These are phyloP conservation scores for Gymnogyps californianus DNA, from an alignment of 2,113 vertebrate species.

Conservation along the genomic window DNA sequence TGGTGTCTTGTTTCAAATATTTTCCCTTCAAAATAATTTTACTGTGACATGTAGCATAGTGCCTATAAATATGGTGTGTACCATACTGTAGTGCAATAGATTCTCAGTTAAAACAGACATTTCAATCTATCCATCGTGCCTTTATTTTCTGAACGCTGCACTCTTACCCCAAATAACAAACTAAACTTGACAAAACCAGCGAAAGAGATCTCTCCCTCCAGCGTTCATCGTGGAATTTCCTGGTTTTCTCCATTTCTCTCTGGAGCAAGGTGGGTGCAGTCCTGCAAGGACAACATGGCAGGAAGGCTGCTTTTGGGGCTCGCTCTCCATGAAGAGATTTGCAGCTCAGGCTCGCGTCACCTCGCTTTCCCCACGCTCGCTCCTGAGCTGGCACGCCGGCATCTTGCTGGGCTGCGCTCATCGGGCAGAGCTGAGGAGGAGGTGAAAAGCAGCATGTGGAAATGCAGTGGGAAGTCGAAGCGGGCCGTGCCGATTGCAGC, in stretches of 20 bases:
- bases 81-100: background rate
- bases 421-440: background rate
- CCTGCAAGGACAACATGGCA: background rate
- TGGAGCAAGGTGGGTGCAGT: background rate
- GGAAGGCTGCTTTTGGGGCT: background rate
- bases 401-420: background rate
- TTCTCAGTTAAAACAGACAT: background rate
- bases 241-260: background rate
- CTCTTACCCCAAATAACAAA: background rate
- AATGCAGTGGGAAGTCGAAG: background rate
- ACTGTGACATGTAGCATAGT: background rate
- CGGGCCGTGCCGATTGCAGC: background rate
- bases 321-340: accelerated
- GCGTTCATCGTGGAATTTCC: background rate
- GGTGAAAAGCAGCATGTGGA: background rate
- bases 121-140: background rate
- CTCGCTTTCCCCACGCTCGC: background rate
- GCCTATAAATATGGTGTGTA: background rate
- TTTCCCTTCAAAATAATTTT: background rate
- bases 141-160: background rate
- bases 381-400: background rate
- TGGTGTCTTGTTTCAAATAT: background rate
- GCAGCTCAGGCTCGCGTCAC: background rate
- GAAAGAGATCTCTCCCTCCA: background rate
- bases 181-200: background rate